Evolutionary conservation across 2,888 invertebrate species (phyloP).

Genomic region (Apamea monoglypha): DNA sequence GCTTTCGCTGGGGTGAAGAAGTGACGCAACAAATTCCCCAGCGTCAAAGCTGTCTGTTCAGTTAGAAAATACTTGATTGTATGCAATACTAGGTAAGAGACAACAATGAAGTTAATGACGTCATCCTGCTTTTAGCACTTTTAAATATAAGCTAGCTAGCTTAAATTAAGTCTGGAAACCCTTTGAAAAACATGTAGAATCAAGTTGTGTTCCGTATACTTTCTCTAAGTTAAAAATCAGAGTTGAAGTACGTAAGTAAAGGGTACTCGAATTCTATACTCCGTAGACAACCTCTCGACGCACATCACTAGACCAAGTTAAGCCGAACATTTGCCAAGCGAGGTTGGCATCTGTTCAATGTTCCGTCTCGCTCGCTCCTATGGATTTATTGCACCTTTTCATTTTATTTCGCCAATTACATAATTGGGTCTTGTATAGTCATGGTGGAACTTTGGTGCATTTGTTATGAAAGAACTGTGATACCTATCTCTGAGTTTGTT

Average conservation of each 20-base stretch:
- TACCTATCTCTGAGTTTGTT: neutral
- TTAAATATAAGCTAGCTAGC: neutral
- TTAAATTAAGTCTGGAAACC: neutral
- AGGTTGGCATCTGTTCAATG: constrained; percentile 63
- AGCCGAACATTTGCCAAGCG: constrained; percentile 52
- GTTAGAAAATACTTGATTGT: no score
- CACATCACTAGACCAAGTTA: constrained; percentile 54
- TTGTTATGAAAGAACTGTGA: neutral
- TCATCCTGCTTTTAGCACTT: neutral
- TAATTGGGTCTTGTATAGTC: constrained; percentile 31
- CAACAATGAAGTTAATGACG: neutral
- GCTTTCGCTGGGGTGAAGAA: no score
- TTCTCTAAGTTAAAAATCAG: neutral
- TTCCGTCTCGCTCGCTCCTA: constrained; percentile 46
- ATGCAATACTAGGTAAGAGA: no score
- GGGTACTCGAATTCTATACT: neutral
- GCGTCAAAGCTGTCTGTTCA: no score
- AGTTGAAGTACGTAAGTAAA: neutral
- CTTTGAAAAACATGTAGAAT: neutral
- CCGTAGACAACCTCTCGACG: neutral
- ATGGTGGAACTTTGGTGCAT: neutral
- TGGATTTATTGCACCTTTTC: constrained; percentile 38
- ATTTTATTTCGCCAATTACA: constrained; percentile 51
- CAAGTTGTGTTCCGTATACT: neutral
- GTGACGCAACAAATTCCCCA: no score